Percentiles rank a stretch among this genome's conserved stretches.
Conservation (phyloP, 2,888 invertebrate genomes). For the Argyresthia albistria region DNA sequence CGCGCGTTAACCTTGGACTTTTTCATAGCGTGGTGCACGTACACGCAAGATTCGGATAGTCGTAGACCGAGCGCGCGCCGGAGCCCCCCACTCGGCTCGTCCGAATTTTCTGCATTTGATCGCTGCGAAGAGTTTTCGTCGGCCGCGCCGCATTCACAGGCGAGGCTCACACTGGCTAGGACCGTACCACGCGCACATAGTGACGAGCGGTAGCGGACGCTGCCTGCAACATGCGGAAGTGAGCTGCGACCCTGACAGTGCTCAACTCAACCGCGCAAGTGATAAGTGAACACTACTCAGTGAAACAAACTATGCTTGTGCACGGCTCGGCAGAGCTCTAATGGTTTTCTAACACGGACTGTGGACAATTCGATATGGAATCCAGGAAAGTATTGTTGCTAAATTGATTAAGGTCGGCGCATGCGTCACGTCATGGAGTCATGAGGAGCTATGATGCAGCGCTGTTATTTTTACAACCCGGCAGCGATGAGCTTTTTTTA, state of each 20-base stretch:
- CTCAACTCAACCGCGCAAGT: constrained; percentile 21
- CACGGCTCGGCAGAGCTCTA: constrained; percentile 45
- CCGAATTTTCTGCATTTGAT: constrained; percentile 70
- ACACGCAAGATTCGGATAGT: constrained; percentile 66
- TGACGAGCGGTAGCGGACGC: constrained; percentile 37
- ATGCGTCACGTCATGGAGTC: constrained; percentile 1
- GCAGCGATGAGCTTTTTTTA: too few relatives aligned
- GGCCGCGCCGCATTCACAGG: constrained; percentile 60
- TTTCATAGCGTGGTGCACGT: constrained; percentile 70
- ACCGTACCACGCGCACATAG: constrained; percentile 28
- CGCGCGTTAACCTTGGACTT: constrained; percentile 71
- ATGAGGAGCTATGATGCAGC: not conserved
- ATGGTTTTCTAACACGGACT: constrained; percentile 57
- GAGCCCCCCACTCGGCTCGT: constrained; percentile 64
- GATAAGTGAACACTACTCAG: constrained; percentile 46
- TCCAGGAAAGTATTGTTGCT: constrained; percentile 63
- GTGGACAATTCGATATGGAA: constrained; percentile 60
- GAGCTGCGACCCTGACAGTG: constrained; percentile 27
- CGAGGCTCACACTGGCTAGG: constrained; percentile 57
- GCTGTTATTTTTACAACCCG: not conserved
- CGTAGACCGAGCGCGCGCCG: constrained; percentile 37
- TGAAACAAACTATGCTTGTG: constrained; percentile 66
- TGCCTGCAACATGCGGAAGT: constrained; percentile 64
- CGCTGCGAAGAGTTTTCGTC: constrained; percentile 67
- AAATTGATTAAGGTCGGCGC: not conserved